These are phyloP conservation scores for Gymnopithys bicolor DNA, from an alignment of 2,797 vertebrate genomes.

Conservation along the genomic window DNA sequence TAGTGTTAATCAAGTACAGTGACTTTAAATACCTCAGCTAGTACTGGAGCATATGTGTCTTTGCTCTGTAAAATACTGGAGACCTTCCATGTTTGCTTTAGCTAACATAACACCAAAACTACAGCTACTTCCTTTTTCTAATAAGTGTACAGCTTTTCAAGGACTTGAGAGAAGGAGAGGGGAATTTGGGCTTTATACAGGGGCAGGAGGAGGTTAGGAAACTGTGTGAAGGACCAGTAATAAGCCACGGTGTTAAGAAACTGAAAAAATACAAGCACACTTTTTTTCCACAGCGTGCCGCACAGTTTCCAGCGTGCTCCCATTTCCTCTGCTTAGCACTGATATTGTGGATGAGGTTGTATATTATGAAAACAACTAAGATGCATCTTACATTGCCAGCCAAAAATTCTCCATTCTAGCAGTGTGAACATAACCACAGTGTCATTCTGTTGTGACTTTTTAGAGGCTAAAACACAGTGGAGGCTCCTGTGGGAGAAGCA, in stretches of 20 bases:
- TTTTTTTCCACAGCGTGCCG: background rate
- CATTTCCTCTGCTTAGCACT: background rate
- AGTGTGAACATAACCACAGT: background rate
- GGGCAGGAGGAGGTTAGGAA: background rate
- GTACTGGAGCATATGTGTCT: background rate
- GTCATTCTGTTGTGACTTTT: background rate
- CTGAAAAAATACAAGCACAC: background rate
- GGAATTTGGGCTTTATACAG: background rate
- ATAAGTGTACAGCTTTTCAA: background rate
- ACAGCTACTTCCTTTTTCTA: constrained; percentile 28
- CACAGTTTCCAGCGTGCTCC: background rate
- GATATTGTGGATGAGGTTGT: background rate
- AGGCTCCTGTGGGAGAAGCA: background rate
- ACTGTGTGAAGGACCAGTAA: background rate
- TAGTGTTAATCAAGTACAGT: background rate
- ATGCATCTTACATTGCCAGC: background rate
- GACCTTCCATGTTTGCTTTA: background rate
- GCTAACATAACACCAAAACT: constrained; percentile 13
- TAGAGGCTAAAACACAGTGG: background rate
- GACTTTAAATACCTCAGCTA: background rate
- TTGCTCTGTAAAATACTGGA: background rate
- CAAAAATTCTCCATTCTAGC: background rate
- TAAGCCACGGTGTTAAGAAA: background rate
- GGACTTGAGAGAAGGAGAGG: background rate
- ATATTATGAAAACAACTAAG: background rate